Evolutionary conservation across 2,113 vertebrate species (phyloP), one percentile per base, ranked within the genome.

Genomic region (Lampris megalopsis): DNA sequence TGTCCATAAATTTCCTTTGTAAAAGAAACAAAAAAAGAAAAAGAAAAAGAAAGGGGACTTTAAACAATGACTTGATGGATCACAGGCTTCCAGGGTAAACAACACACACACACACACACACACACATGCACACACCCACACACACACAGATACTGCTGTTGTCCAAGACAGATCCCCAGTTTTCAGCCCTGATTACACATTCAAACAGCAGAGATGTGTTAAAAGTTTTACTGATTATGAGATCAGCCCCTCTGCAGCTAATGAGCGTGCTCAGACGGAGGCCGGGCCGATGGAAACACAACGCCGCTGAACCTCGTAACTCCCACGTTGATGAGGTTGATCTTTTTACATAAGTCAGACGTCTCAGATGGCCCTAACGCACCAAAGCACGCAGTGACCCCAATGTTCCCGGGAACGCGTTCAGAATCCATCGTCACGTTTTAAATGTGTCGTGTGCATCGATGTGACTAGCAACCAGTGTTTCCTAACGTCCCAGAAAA

Each of bases 211-310:
- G 67, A 71, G 71, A 75, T 4, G 3, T 69, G 63, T 62, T 75
- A 56, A 43, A 48, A 54, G 36, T 63, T 77, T 77, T 75, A 71
- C 61, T 81, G 79, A 80, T 75, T 79, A 71, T 77, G 78, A 86
- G 69, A 66, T 79, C 86, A 82, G 24, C 48, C 63, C 64, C 43
- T 62, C 61, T 52, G 53, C 78, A 53, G 42, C 56, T 60, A 71
- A 64, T 68, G 47, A 63, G 50, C 24, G 65, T 60, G 42, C 64
- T 65, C 43, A 63, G 65, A 73, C 79, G 68, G 24, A 59, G 56
- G 58, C 64, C 74, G 65, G 76, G 61, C 49, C 68, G 56, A 35
- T 63, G 63, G 62, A 48, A 72, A 49, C 43, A 65, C 70, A 75
- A 78, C 1, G 60, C 36, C 3, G 9, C 50, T 53, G 48, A 77